These are phyloP conservation scores for Eciton burchellii DNA, from an alignment of 1,140 invertebrate species.

Conservation along the genomic window DNA sequence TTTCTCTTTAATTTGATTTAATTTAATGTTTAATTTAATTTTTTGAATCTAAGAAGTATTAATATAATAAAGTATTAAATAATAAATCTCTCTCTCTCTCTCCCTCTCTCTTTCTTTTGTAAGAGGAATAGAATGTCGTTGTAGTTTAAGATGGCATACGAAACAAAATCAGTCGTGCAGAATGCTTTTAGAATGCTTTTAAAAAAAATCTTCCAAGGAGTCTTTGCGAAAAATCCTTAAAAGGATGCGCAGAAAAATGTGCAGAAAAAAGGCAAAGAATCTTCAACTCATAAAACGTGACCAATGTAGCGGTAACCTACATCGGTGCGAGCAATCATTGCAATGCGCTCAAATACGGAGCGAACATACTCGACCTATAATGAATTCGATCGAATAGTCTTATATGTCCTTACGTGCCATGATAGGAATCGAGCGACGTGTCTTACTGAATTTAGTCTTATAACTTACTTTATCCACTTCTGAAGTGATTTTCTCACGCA, in stretches of 20 bases:
- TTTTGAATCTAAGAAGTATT: too few species aligned
- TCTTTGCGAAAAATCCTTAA: not conserved
- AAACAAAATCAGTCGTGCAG: not conserved
- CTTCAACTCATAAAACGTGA: constrained; percentile 11
- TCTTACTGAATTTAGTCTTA: not conserved
- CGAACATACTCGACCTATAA: constrained; percentile 27
- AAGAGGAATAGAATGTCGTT: too few species aligned
- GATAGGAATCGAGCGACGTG: not conserved
- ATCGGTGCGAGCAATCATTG: constrained; percentile 23
- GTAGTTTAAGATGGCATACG: too few species aligned
- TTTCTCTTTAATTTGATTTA: too few species aligned
- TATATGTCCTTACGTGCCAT: constrained; percentile 9
- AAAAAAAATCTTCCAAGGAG: not conserved
- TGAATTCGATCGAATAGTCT: constrained; percentile 21
- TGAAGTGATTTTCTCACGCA: too few species aligned
- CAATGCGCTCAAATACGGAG: constrained; percentile 47
- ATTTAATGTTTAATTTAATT: too few species aligned
- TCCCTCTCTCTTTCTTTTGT: too few species aligned
- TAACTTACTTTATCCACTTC: constrained; percentile 1
- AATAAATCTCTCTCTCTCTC: too few species aligned
- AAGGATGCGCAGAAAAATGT: constrained; percentile 12
- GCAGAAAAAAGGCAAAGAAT: constrained; percentile 29
- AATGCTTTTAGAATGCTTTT: not conserved
- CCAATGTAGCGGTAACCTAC: constrained; percentile 18
- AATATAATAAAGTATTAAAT: too few species aligned